These are phyloP conservation scores for Drosophila triauraria DNA, from an alignment of 1,140 invertebrate genomes.

Conservation along the genomic window DNA sequence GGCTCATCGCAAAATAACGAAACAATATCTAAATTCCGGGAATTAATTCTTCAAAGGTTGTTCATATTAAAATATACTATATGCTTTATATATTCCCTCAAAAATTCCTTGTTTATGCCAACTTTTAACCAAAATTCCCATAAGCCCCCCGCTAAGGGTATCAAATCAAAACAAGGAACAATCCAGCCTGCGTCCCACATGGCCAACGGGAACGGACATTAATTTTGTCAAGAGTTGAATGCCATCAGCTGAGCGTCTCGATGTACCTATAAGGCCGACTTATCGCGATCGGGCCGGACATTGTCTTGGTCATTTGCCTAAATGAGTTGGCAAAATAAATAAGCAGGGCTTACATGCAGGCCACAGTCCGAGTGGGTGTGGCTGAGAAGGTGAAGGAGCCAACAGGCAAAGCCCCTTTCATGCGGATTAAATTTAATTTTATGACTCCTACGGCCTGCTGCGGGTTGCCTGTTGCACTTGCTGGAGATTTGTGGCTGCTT, in stretches of 20 bases:
- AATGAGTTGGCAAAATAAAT: slow-evolving; percentile 76
- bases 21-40: neutral
- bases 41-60: neutral
- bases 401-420: slow-evolving; percentile 52
- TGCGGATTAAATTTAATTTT: slow-evolving; percentile 78
- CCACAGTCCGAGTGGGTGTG: slow-evolving; percentile 54
- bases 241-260: slow-evolving; percentile 44
- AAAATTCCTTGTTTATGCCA: neutral
- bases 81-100: no score
- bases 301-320: slow-evolving; percentile 75
- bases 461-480: slow-evolving; percentile 60
- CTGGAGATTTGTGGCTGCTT: slow-evolving; percentile 20
- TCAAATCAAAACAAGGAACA: slow-evolving; percentile 34
- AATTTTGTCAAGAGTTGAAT: slow-evolving; percentile 78
- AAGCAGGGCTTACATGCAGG: slow-evolving; percentile 50
- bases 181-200: slow-evolving; percentile 7
- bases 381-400: slow-evolving; percentile 46
- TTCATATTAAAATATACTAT: neutral
- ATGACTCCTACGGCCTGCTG: slow-evolving; percentile 46
- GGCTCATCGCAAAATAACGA: no score
- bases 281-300: slow-evolving; percentile 66
- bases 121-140: neutral
- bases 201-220: slow-evolving; percentile 27
- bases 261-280: slow-evolving; percentile 27
- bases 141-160: slow-evolving; percentile 29